Evolutionary conservation across 2,888 invertebrate species (phyloP), one percentile per base, ranked within the genome.

Genomic region (Cabera pusaria): DNA sequence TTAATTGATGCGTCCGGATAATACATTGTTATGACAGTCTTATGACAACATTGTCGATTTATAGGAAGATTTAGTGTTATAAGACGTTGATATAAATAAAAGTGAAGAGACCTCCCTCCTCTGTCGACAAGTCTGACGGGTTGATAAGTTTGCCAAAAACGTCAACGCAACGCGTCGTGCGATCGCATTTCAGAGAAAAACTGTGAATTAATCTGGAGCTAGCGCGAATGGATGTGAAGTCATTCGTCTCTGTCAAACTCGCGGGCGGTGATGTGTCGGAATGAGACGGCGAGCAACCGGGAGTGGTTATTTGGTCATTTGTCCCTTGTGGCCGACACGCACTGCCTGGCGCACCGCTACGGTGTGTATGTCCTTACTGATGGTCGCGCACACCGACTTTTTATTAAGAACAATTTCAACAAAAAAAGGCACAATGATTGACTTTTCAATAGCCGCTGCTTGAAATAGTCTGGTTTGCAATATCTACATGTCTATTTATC

Each of bases 201-300:
- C 78, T 75, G 73, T 81, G 82, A 83, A 83, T 84, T 83, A 82
- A 85, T 81, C 78, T 82, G 70, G 61, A 70, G 62, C 72, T 72
- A 72, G 69, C 68, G 75, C 72, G 74, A 74, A 75, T 79, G 74
- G 73, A 71, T 71, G 70, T 63, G 56, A 60, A 45, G 47, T 66
- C 66, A 74, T 81, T 70, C 64, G 63, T 85, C 82, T 83, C 74
- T 76, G 75, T 83, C 80, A 70, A 65, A 59, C 71, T 52, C 49
- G 57, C 35, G 53, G 59, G 55, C 56, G 54, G 52, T 52, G 62
- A 60, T 54, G 63, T 56, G 72, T 66, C 59, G 56, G 67, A 78
- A 66, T 62, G 69, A 65, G 78, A 80, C 61, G 65, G 68, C 52
- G 59, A 60, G 64, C 71, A 68, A 69, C 67, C 76, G 73, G 78